phyloP scores from a whole-genome alignment of 2,888 invertebrate species.

The Drosophila colorata region DNA sequence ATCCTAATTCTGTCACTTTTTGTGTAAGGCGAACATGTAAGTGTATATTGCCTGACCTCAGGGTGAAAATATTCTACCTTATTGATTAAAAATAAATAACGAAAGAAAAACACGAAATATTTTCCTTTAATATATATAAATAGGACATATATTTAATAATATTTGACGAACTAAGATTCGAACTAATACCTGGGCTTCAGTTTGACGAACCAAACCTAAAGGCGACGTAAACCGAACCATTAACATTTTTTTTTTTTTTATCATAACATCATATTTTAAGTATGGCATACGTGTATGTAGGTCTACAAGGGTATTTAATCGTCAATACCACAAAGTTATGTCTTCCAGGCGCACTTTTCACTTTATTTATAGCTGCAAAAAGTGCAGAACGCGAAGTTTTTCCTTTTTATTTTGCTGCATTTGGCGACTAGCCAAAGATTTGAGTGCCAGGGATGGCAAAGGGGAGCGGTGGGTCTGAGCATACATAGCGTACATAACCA shows the following conservation, averaged over 20 bases:
- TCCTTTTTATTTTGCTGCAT: conserved; percentile 49
- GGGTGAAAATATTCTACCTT: too few relatives aligned
- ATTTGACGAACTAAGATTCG: too few relatives aligned
- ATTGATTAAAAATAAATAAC: too few relatives aligned
- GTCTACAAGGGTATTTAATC: conserved; percentile 1
- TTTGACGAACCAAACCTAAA: too few relatives aligned
- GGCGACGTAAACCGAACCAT: too few relatives aligned
- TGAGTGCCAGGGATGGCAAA: conserved; percentile 38
- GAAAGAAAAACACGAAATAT: too few relatives aligned
- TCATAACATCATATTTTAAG: neutral
- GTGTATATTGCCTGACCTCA: too few relatives aligned
- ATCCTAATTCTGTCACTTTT: neutral
- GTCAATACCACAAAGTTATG: neutral
- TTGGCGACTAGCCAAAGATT: conserved; percentile 72
- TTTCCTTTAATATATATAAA: too few relatives aligned
- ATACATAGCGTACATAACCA: conserved; percentile 52
- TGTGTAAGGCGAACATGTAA: neutral
- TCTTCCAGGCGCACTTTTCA: conserved; percentile 58
- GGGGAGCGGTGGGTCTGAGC: conserved; percentile 1
- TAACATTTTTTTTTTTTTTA: too few relatives aligned
- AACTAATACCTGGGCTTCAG: too few relatives aligned
- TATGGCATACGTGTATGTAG: neutral
- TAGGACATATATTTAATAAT: too few relatives aligned
- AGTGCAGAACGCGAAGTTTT: conserved; percentile 63
- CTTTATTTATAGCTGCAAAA: conserved; percentile 73